Evolutionary conservation across 2,797 vertebrate genomes (phyloP).

Genomic region (Enteromius radiatus): DNA sequence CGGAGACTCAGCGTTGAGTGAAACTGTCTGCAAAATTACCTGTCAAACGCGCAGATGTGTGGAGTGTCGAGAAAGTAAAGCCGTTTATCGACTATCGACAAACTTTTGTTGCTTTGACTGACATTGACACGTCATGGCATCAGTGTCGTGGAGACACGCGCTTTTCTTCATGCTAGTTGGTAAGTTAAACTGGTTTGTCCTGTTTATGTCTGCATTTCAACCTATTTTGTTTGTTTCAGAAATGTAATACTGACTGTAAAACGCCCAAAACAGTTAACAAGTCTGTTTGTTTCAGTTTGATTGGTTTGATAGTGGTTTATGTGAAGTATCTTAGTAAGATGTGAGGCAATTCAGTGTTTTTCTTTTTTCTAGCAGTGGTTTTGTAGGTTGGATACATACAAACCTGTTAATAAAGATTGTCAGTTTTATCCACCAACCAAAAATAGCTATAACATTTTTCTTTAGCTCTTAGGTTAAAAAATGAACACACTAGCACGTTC

Average conservation of each 20-base stretch:
- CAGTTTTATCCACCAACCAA: background rate
- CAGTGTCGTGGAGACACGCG: constrained; percentile 35
- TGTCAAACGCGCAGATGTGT: constrained; percentile 17
- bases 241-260: background rate
- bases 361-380: background rate
- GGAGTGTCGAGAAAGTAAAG: background rate
- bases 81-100: background rate
- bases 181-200: constrained; percentile 51
- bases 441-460: background rate
- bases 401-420: background rate
- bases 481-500: background rate
- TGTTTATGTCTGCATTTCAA: constrained; percentile 5
- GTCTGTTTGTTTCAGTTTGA: background rate
- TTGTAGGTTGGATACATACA: background rate
- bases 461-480: background rate
- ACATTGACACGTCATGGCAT: constrained; percentile 18
- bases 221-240: background rate
- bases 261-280: background rate
- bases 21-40: background rate
- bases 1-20: constrained; percentile 8
- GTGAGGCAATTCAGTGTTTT: background rate
- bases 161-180: constrained; percentile 49
- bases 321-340: background rate
- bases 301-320: background rate
- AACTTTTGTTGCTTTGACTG: constrained; percentile 26